Base-by-base conservation (phyloP, 2,888 invertebrate genomes). In the Andrena haemorrhoa region DNA sequence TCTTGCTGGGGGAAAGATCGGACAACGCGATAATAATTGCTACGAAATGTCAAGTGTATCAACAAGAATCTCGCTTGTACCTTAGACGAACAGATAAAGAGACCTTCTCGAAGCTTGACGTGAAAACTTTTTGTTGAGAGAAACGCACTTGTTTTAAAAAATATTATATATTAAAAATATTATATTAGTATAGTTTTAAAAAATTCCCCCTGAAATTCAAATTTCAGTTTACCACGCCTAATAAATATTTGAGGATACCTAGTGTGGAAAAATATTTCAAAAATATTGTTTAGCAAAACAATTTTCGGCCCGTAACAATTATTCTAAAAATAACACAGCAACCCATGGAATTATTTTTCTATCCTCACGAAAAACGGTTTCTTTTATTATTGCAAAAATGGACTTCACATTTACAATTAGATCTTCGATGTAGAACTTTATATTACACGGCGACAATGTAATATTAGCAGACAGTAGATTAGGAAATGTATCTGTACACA, bases 21-120 rank as follows among this genome's bases (percentile, higher is more conserved):
- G 80, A 80, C 80, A 49, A 10, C 49, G 68, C 68, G 80, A 80
- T 80, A 80, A 72, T 78, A 80, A 80, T 80, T 80, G 80, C 80
- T 72, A 78, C 80, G 80, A 80, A 77, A 80, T 63, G 80, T 78
- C 61, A 68, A 72, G 68, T 78, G 80, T 80, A 80, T 80, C 80
- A 80, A 80, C 80, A 72, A 73, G 78, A 72, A 80, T 80, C 80
- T 80, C 68, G 61, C 68, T 78, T 78, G 80, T 78, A 79, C 41
- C 72, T 68, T 47, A 5, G 72, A 49, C 68, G 16, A 68, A 63
- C 80, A 58, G 80, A 78, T 69, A 31, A 56, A 68, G 26, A 49
- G 78, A 68, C 63, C 47, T n/a, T 64, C 51, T 63, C 33, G 49
- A n/a, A 49, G 33, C 26, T 68, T 53, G 47, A 63, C 49, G 26